Evolutionary conservation across 2,888 invertebrate species (phyloP), one percentile per base, ranked within the genome.

Genomic region (Drosophila picticornis): DNA sequence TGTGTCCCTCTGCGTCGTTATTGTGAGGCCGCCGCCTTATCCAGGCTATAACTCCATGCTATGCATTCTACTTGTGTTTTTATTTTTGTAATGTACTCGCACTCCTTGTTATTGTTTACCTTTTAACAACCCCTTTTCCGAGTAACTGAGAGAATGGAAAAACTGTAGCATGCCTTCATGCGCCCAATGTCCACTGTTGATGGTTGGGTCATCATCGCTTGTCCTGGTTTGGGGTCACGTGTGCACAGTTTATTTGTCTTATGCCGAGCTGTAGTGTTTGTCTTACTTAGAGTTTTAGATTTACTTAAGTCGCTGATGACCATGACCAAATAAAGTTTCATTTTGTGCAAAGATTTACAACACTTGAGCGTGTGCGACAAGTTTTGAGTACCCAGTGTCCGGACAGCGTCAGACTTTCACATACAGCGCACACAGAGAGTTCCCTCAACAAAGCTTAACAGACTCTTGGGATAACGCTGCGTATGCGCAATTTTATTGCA

Each of bases 291-390:
- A 87, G 82, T 82, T 85, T 88, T 77, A 82, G 90, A 88, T 88
- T 89, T 89, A 89, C 85, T 88, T 81, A 85, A 88, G 88, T 88
- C 88, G 80, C 78, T 87, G 90, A 87, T 85, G 90, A 85, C 87
- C 87, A 85, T 87, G 90, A 89, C 87, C 89, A 87, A 87, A 87
- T 89, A 87, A 89, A 89, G 88, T 87, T 87, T 87, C 84, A 84
- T 86, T 89, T 80, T 87, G 75, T 80, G 81, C 84, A 71, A 89
- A 84, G 88, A 89, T 89, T 87, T 87, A 87, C 89, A 89, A 40
- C 86, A 87, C 84, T 89, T 72, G 84, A 87, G 87, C 89, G 87
- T 89, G 81, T 80, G 87, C 65, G 84, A 89, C 87, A 86, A 89
- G 74, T 86, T 84, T 83, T 77, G 83, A 87, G 78, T 75, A 72